These are phyloP conservation scores for Aleiodes leptofemur DNA, from an alignment of 2,888 invertebrate genomes.

Conservation along the genomic window DNA sequence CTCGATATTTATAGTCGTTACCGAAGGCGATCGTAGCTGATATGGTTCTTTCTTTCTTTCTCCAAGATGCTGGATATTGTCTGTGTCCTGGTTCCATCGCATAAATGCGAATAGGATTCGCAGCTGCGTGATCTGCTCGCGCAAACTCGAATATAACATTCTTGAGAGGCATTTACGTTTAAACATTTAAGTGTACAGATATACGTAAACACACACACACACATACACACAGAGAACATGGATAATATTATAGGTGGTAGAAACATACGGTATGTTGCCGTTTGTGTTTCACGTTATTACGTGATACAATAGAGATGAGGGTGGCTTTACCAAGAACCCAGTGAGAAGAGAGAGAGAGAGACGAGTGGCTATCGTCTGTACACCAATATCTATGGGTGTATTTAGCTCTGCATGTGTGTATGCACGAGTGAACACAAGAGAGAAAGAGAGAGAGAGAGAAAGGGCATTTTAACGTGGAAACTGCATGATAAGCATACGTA, in stretches of 20 bases:
- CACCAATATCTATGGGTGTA: constrained; percentile 2
- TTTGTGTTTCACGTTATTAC: constrained; percentile 35
- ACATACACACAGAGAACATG: too few relatives aligned
- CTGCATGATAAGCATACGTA: constrained; percentile 49
- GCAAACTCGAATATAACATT: constrained; percentile 29
- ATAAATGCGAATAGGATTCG: constrained; percentile 61
- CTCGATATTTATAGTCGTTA: constrained; percentile 62
- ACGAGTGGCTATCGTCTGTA: constrained; percentile 24
- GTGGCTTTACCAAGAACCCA: constrained; percentile 32
- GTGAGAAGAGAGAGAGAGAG: constrained; percentile 21
- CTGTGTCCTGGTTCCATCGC: constrained; percentile 59
- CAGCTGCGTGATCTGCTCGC: constrained; percentile 55
- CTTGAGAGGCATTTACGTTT: constrained; percentile 17
- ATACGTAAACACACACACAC: too few relatives aligned
- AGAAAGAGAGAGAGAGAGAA: not conserved
- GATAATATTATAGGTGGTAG: constrained; percentile 12
- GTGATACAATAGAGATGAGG: constrained; percentile 31
- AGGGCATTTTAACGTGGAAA: constrained; percentile 30
- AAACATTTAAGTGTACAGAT: constrained; percentile 16
- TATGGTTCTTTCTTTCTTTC: constrained; percentile 45
- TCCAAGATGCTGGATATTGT: not conserved
- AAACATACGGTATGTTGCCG: constrained; percentile 27
- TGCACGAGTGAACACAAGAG: too few relatives aligned
- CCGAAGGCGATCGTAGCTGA: constrained; percentile 57
- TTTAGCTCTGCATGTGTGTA: not conserved